Evolutionary conservation across 1,140 invertebrate species (phyloP).

Genomic region (Asbolus verrucosus): DNA sequence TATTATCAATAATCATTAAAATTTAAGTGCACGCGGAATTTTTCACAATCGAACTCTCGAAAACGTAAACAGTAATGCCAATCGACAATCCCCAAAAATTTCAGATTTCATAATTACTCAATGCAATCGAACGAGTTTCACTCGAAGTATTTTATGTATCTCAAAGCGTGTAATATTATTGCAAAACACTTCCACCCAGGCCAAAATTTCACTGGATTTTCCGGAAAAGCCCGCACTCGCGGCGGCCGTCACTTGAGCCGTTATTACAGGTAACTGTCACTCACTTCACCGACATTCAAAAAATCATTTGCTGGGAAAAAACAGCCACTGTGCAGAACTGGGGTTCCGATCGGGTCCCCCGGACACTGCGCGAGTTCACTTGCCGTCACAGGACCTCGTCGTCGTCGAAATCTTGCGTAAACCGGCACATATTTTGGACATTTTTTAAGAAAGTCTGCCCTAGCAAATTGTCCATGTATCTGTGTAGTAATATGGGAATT

Average conservation of each 20-base stretch:
- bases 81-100: conserved; percentile 3
- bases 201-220: conserved; percentile 15
- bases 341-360: conserved; percentile 6
- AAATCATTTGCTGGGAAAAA: conserved; percentile 11
- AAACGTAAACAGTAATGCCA: background rate
- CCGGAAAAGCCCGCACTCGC: background rate
- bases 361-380: conserved; percentile 28
- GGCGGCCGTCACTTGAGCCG: background rate
- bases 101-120: conserved; percentile 34
- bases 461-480: conserved; percentile 63
- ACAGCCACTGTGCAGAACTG: conserved; percentile 7
- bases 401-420: conserved; percentile 36
- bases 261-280: conserved; percentile 24
- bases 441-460: conserved; percentile 63
- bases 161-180: conserved; percentile 10
- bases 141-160: conserved; percentile 10
- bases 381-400: conserved; percentile 4
- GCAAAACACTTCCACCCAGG: conserved; percentile 18
- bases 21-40: conserved; percentile 35
- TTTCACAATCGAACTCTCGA: conserved; percentile 14
- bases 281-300: conserved; percentile 23
- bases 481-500: conserved; percentile 62
- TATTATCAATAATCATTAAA: conserved; percentile 43
- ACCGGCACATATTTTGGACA: conserved; percentile 59
- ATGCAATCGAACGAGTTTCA: conserved; percentile 14